A percentile compares a stretch with the other conserved stretches of the same genome.
Evolutionary conservation across 2,797 vertebrate species (phyloP).

Genomic region (Stomatorhinus walkeri): DNA sequence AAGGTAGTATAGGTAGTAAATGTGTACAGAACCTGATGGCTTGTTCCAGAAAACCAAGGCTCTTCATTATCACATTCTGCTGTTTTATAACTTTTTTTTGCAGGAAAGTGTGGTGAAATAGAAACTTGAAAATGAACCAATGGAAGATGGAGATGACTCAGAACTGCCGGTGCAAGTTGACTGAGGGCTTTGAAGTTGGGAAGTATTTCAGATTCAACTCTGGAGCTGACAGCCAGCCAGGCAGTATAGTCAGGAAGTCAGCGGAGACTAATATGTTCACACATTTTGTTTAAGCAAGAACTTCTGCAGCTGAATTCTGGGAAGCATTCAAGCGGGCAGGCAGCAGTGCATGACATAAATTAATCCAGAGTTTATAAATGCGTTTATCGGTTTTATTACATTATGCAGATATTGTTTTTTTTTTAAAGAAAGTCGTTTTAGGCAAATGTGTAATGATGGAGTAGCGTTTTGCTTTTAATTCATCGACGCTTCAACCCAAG

Average conservation of each 20-base stretch:
- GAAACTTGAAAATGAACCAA: neutral
- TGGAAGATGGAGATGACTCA: neutral
- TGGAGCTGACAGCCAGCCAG: neutral
- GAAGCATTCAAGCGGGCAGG: neutral
- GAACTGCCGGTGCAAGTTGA: neutral
- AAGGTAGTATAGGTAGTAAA: neutral
- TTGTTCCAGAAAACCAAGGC: neutral
- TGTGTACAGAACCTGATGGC: neutral
- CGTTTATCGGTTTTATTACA: neutral
- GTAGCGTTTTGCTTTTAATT: neutral
- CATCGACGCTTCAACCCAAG: neutral
- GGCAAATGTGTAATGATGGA: neutral
- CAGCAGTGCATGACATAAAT: neutral
- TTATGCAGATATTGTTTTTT: neutral
- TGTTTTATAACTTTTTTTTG: neutral
- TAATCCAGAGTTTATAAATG: neutral
- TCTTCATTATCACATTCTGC: neutral
- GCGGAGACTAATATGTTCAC: neutral
- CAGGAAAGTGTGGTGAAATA: neutral
- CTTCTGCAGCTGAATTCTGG: neutral
- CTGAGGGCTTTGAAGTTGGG: neutral
- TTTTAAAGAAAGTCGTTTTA: neutral
- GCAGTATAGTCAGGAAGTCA: neutral
- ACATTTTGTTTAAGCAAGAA: slow-evolving; percentile 2
- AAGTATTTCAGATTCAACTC: neutral